These are phyloP conservation scores for Gallinago stenura DNA, from an alignment of 2,797 vertebrate genomes.

Conservation along the genomic window DNA sequence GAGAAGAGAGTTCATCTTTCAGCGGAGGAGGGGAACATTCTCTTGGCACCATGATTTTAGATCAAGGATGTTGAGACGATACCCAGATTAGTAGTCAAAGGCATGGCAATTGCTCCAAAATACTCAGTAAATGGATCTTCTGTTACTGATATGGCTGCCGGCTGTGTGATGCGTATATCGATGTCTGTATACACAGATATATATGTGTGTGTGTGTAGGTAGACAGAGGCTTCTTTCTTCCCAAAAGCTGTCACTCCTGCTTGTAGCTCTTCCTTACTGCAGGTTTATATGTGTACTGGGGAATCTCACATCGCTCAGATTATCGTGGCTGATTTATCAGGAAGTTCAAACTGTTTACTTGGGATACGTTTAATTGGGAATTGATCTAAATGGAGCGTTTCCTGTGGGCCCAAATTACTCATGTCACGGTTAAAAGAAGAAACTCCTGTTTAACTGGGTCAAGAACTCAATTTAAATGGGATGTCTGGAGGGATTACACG, in stretches of 20 bases:
- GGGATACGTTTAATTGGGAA: slow-evolving; percentile 11
- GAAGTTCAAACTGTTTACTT: slow-evolving; percentile 39
- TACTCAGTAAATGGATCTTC: neutral
- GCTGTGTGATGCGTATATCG: neutral
- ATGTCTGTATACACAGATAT: neutral
- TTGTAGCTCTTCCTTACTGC: neutral
- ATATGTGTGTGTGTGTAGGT: neutral
- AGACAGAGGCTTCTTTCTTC: neutral
- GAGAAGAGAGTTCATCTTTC: neutral
- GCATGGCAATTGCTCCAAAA: neutral
- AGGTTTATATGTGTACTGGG: neutral
- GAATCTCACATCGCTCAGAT: neutral
- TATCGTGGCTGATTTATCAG: neutral
- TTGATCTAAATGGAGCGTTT: slow-evolving; percentile 41
- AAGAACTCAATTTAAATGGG: slow-evolving; percentile 41
- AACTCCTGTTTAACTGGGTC: slow-evolving; percentile 54
- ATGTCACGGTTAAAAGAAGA: slow-evolving; percentile 45
- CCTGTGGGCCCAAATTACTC: slow-evolving; percentile 13
- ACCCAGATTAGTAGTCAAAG: neutral
- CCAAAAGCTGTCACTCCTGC: neutral
- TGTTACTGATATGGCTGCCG: neutral
- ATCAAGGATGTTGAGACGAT: neutral
- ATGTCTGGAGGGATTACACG: slow-evolving; percentile 39
- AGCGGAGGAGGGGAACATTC: neutral
- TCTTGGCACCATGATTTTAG: neutral